Evolutionary conservation across 2,113 vertebrate genomes (phyloP).

Genomic region (Festucalex cinctus): DNA sequence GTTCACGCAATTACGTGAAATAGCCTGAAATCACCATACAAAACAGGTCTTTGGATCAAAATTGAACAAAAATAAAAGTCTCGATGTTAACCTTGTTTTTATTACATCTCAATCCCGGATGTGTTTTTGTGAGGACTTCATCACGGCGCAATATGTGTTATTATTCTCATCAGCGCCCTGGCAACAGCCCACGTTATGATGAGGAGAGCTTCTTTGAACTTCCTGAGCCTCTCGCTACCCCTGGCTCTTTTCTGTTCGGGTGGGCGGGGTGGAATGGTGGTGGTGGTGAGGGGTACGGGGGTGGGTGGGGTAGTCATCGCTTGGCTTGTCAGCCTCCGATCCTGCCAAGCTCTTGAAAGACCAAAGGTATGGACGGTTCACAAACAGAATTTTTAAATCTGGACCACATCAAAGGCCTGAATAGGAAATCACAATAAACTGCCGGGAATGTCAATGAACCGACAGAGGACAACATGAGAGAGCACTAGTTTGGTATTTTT

Average conservation of each 20-base stretch:
- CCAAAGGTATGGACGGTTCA: constrained; percentile 72
- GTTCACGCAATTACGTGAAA: constrained; percentile 49
- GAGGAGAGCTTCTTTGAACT: constrained; percentile 62
- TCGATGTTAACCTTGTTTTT: background rate
- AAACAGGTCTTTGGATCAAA: constrained; percentile 7
- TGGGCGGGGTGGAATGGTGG: constrained; percentile 16
- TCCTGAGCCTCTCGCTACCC: constrained; percentile 40
- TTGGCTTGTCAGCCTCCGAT: constrained; percentile 62
- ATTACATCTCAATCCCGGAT: background rate
- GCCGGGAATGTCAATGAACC: constrained; percentile 63
- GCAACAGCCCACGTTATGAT: constrained; percentile 34
- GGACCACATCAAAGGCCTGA: constrained; percentile 69
- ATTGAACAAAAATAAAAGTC: background rate
- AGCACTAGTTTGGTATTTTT: background rate
- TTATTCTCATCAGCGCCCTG: constrained; percentile 12
- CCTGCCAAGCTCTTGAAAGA: constrained; percentile 68
- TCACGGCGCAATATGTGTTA: constrained; percentile 10
- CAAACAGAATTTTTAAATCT: constrained; percentile 75
- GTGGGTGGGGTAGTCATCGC: constrained; percentile 52
- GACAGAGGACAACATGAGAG: constrained; percentile 18
- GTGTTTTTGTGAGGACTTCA: constrained; percentile 3
- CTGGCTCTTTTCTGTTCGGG: constrained; percentile 64
- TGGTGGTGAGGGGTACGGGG: background rate
- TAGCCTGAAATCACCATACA: constrained; percentile 35
- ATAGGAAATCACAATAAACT: constrained; percentile 69